Conservation (phyloP, 1,140 invertebrate genomes). For the Plectrocnemia conspersa region DNA sequence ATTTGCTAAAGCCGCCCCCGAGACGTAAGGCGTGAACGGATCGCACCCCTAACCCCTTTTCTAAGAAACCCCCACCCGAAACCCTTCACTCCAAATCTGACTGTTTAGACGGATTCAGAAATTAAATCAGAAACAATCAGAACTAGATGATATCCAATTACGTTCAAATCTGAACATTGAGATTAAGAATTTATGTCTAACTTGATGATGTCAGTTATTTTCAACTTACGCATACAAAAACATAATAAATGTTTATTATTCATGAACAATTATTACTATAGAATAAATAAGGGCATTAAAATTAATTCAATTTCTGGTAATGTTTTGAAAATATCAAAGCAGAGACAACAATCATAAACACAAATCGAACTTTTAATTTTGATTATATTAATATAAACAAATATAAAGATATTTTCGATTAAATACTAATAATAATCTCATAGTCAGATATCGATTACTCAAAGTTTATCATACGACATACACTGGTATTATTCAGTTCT, state of each 20-base stretch:
- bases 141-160: too few relatives aligned
- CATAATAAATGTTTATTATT: too few relatives aligned
- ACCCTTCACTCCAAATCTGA: constrained; percentile 7
- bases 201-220: too few relatives aligned
- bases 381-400: too few relatives aligned
- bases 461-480: too few relatives aligned
- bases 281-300: neutral
- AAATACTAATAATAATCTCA: constrained; percentile 28
- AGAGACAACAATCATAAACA: neutral
- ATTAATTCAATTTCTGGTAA: neutral
- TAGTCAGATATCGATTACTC: too few relatives aligned
- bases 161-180: too few relatives aligned
- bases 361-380: neutral
- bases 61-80: too few relatives aligned
- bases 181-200: too few relatives aligned
- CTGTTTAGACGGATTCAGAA: constrained; percentile 6
- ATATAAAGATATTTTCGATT: constrained; percentile 20
- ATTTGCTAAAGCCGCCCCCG: constrained; percentile 68
- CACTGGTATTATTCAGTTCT: too few relatives aligned
- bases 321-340: neutral
- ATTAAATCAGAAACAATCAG: too few relatives aligned
- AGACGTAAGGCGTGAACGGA: constrained; percentile 58
- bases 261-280: neutral
- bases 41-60: constrained; percentile 3
- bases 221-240: too few relatives aligned